Evolutionary conservation across 2,113 vertebrate species (phyloP), one percentile per base, ranked within the genome.

Genomic region (Holacanthus passer): DNA sequence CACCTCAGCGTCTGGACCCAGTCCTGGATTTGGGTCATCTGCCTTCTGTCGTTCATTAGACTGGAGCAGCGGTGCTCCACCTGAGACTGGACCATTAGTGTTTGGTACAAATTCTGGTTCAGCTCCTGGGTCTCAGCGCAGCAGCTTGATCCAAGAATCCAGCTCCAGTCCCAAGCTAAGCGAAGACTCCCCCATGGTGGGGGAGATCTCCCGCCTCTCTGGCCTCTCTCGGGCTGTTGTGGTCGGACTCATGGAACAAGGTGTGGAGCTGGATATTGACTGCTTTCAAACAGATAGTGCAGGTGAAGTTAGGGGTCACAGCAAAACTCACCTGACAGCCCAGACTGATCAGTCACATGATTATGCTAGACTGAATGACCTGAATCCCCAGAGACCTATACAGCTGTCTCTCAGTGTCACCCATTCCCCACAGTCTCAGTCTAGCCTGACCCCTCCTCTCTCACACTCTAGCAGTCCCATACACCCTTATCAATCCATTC

Each of bases 191-290:
- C 79, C 88, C 27, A 92, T 95, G 90, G 94, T 96, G 56, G 94
- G 79, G 27, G 95, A 96, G 85, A 96, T 95, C 78, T 95, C 95
- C 8, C 94, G 95, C 60, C 92, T 96, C 35, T 96, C 95, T 13
- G 95, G 95, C 37, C 87, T 96, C 47, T 93, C 95, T 3, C 84
- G 89, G 82, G 90, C 95, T 11, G 94, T 95, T 58, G 94, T 96
- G 55, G 92, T 95, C 0, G 95, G 94, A n/a, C 91, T 96, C 35
- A 95, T 96, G 94, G 95, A 96, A 72, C 94, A 96, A 83, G 95
- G 95, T 0, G 95, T 96, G 58, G 95, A 96, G 82, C 84, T 96
- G 41, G 95, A 96, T 48, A 88, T 94, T 0, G 95, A 96, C 67
- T 95, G 95, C 70, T 96, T 96, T 65, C 89, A 88, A 69, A 91